These are phyloP conservation scores for Fragum fragum DNA, from an alignment of 2,888 invertebrate species.

Conservation along the genomic window DNA sequence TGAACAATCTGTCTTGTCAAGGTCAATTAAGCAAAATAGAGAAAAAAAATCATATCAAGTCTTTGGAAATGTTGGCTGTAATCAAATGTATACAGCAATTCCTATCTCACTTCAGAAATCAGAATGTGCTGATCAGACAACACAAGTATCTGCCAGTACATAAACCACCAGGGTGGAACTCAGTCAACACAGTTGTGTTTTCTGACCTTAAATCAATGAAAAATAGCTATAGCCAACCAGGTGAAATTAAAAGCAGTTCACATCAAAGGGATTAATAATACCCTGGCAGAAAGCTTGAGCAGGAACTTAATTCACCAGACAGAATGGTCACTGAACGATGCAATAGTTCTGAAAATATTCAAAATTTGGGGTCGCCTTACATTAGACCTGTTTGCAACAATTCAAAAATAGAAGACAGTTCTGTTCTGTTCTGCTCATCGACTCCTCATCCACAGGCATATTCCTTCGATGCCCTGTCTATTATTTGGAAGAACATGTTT, in stretches of 20 bases:
- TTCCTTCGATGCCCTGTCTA: conserved; percentile 57
- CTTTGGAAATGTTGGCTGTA: conserved; percentile 52
- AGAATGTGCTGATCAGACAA: conserved; percentile 51
- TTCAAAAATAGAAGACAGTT: conserved; percentile 36
- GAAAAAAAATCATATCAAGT: conserved; percentile 47
- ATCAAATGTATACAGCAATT: conserved; percentile 25
- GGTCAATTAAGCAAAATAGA: conserved; percentile 35
- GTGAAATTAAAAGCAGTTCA: conserved; percentile 55
- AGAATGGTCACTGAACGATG: conserved; percentile 53
- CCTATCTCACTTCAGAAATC: conserved; percentile 18
- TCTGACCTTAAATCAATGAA: conserved; percentile 47
- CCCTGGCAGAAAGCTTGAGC: conserved; percentile 52
- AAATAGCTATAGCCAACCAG: conserved; percentile 39
- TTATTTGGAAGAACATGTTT: conserved; percentile 57
- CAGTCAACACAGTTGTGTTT: conserved; percentile 32
- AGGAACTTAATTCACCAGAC: conserved; percentile 35
- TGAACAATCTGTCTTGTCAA: conserved; percentile 34
- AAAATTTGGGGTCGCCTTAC: conserved; percentile 39
- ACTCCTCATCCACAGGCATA: conserved; percentile 45
- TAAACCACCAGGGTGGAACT: conserved; percentile 50
- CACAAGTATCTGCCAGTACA: conserved; percentile 40
- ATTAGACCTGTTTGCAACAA: conserved; percentile 50
- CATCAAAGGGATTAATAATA: conserved; percentile 49
- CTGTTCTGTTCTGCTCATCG: conserved; percentile 53
- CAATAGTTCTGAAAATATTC: conserved; percentile 43